Evolutionary conservation across 2,797 vertebrate species (phyloP).

Genomic region (Hydrolagus colliei): DNA sequence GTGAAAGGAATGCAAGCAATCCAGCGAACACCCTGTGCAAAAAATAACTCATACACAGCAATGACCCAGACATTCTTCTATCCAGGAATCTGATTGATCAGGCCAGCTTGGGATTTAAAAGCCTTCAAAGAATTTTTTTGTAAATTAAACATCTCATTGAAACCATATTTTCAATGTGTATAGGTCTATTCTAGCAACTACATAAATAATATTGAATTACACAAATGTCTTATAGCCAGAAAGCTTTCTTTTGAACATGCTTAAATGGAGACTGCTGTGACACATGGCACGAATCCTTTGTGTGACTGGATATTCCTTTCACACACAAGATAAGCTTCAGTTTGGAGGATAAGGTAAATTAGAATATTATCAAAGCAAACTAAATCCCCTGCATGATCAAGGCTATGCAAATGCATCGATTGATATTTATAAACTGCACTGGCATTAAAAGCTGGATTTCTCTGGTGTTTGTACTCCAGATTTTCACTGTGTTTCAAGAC

Average conservation of each 20-base stretch:
- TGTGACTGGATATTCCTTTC: background rate
- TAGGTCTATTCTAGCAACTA: background rate
- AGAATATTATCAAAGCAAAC: background rate
- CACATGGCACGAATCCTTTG: background rate
- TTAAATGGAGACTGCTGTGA: background rate
- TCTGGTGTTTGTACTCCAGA: background rate
- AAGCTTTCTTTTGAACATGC: conserved; percentile 9
- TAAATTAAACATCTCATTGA: conserved; percentile 5
- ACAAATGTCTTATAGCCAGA: background rate
- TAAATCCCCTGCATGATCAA: background rate
- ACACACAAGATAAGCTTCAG: background rate
- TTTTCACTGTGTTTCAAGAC: no score
- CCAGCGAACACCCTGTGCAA: conserved; percentile 5
- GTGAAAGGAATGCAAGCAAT: conserved; percentile 14
- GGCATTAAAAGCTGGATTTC: background rate
- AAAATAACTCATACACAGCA: conserved; percentile 6
- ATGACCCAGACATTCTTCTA: conserved; percentile 11
- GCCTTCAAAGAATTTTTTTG: conserved; percentile 8
- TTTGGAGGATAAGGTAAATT: background rate
- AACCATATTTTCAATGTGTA: background rate
- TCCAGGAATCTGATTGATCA: conserved; percentile 19
- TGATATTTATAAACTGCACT: background rate
- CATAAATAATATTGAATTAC: background rate
- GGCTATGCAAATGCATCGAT: background rate
- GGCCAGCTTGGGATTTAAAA: conserved; percentile 9